Percentiles rank a stretch among this genome's conserved stretches.
Conservation (phyloP, 2,797 vertebrate species). For the Prionace glauca region DNA sequence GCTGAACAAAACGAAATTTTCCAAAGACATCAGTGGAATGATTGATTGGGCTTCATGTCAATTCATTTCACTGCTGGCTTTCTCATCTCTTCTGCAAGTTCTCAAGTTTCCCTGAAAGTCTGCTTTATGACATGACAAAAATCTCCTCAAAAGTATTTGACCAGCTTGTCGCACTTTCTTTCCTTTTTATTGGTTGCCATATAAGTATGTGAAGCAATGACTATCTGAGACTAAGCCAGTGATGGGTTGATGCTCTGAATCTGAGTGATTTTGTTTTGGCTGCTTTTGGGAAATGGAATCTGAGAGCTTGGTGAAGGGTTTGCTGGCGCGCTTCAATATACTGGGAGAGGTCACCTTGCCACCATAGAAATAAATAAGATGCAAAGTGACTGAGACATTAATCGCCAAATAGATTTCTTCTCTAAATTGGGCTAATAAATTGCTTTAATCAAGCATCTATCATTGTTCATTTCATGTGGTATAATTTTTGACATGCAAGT, state of each 20-base stretch:
- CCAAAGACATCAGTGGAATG: not conserved
- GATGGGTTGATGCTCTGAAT: not conserved
- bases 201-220: not conserved
- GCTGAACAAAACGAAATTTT: not conserved
- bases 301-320: slow-evolving; percentile 61
- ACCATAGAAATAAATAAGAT: slow-evolving; percentile 77
- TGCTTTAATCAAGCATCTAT: slow-evolving; percentile 73
- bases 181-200: not conserved
- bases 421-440: slow-evolving; percentile 75
- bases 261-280: not conserved
- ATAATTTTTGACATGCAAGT: slow-evolving; percentile 43
- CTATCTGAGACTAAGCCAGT: not conserved
- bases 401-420: slow-evolving; percentile 74
- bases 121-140: not conserved
- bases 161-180: not conserved
- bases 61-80: not conserved
- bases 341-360: slow-evolving; percentile 77
- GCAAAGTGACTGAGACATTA: slow-evolving; percentile 76
- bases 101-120: not conserved
- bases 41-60: not conserved
- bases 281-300: not conserved
- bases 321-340: slow-evolving; percentile 64
- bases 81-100: not conserved
- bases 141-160: not conserved
- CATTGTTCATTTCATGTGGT: slow-evolving; percentile 54